A percentile compares a stretch with the other conserved stretches of the same genome.
Evolutionary conservation across 1,140 invertebrate genomes (phyloP).

Genomic region (Diploscapter pachys): DNA sequence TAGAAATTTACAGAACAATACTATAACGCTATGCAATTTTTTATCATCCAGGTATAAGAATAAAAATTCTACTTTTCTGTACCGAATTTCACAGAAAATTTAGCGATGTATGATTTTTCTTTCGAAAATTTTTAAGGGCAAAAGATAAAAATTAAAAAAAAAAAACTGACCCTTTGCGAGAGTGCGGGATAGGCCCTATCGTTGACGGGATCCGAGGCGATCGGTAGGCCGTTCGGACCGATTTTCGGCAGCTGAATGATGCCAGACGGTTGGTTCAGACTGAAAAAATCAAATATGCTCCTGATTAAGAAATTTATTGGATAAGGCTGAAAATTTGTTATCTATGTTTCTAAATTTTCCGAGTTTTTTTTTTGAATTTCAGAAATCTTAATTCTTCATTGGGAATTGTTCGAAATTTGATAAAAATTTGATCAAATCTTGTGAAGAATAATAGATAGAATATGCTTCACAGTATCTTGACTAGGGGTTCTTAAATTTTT

Average conservation of each 20-base stretch:
- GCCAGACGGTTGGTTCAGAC: conserved; percentile 9
- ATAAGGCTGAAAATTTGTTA: too few relatives aligned
- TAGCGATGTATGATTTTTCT: too few relatives aligned
- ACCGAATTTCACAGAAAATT: too few relatives aligned
- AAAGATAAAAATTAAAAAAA: conserved; percentile 6
- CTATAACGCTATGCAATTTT: too few relatives aligned
- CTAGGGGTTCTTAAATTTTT: too few relatives aligned
- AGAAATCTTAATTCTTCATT: too few relatives aligned
- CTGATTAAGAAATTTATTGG: not conserved
- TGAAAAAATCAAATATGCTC: not conserved
- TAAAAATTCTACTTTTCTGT: too few relatives aligned
- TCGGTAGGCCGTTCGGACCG: conserved; percentile 28
- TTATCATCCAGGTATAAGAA: too few relatives aligned
- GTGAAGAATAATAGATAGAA: not conserved
- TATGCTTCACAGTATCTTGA: too few relatives aligned
- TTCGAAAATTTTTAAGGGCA: conserved; percentile 1
- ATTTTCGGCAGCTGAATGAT: conserved; percentile 27
- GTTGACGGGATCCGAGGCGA: not conserved
- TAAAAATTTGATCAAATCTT: not conserved
- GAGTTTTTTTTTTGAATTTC: too few relatives aligned
- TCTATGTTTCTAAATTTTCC: too few relatives aligned
- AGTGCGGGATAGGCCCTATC: conserved; percentile 19
- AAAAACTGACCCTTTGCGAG: conserved; percentile 24
- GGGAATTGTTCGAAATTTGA: conserved; percentile 3
- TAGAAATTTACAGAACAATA: too few relatives aligned